A percentile compares a stretch with the other conserved stretches of the same genome.
Evolutionary conservation across 2,888 invertebrate species (phyloP).

Genomic region (Lithosia quadra): DNA sequence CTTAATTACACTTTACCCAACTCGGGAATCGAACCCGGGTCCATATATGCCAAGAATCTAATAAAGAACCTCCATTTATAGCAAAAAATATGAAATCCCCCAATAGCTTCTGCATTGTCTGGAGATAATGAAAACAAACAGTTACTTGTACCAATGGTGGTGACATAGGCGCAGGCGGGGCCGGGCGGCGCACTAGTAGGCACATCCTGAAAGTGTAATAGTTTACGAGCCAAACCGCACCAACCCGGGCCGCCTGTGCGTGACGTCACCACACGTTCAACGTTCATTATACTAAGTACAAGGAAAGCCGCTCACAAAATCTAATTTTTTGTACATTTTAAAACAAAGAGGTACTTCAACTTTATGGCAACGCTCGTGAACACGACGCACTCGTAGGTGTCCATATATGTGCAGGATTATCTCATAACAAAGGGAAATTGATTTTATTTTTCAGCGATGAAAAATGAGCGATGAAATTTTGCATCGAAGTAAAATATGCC

Average conservation of each 20-base stretch:
- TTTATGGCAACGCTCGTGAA: background rate
- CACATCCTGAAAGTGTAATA: background rate
- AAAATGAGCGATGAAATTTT: conserved; percentile 4
- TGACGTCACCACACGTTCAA: background rate
- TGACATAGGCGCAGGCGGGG: no score
- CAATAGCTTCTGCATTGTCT: background rate
- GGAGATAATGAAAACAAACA: background rate
- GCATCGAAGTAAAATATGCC: background rate
- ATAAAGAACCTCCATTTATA: background rate
- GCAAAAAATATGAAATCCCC: background rate
- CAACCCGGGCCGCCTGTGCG: background rate
- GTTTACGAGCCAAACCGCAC: background rate
- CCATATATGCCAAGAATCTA: background rate
- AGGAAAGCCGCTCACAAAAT: background rate
- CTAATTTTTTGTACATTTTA: background rate
- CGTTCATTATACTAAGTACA: background rate
- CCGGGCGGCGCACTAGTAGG: background rate
- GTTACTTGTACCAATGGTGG: no score
- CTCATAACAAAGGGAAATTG: background rate
- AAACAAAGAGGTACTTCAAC: background rate
- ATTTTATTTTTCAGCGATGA: background rate
- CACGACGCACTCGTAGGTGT: no score
- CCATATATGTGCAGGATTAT: conserved; percentile 1
- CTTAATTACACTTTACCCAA: background rate
- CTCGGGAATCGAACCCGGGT: background rate